phyloP scores from a whole-genome alignment of 1,140 invertebrate genomes.

The Ganaspis sp. region DNA sequence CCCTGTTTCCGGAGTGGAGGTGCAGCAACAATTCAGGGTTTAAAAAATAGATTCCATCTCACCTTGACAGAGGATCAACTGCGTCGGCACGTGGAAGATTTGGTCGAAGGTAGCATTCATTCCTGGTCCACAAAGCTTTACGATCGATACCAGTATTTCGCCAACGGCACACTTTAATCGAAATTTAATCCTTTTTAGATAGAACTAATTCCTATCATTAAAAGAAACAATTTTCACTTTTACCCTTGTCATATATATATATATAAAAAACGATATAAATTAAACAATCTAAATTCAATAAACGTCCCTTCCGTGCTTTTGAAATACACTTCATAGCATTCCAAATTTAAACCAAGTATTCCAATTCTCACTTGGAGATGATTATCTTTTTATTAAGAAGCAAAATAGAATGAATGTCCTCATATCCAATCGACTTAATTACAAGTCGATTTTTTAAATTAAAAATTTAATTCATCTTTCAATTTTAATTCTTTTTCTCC shows the following conservation, averaged over 20 bases:
- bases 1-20: slow-evolving; percentile 95
- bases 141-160: slow-evolving; percentile 99
- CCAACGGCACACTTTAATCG: slow-evolving; percentile 93
- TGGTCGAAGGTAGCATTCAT: slow-evolving; percentile 96
- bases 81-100: slow-evolving; percentile 91
- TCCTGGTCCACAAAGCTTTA: slow-evolving; percentile 98
- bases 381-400: neutral
- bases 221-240: slow-evolving; percentile 35
- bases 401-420: slow-evolving; percentile 6
- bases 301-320: slow-evolving; percentile 48
- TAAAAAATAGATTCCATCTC: slow-evolving; percentile 96
- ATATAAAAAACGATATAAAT: slow-evolving; percentile 5
- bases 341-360: slow-evolving; percentile 53
- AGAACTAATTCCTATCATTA: slow-evolving; percentile 36
- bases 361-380: neutral
- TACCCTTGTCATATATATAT: slow-evolving; percentile 34
- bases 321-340: slow-evolving; percentile 64
- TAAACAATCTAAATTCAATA: slow-evolving; percentile 38
- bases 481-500: too few species aligned
- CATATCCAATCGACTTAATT: slow-evolving; percentile 19
- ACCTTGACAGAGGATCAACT: slow-evolving; percentile 97
- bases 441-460: too few species aligned
- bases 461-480: too few species aligned
- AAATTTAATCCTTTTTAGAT: slow-evolving; percentile 17
- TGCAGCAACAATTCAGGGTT: slow-evolving; percentile 87